Conservation (phyloP, 2,113 vertebrate species). For the Globicephala melas region DNA sequence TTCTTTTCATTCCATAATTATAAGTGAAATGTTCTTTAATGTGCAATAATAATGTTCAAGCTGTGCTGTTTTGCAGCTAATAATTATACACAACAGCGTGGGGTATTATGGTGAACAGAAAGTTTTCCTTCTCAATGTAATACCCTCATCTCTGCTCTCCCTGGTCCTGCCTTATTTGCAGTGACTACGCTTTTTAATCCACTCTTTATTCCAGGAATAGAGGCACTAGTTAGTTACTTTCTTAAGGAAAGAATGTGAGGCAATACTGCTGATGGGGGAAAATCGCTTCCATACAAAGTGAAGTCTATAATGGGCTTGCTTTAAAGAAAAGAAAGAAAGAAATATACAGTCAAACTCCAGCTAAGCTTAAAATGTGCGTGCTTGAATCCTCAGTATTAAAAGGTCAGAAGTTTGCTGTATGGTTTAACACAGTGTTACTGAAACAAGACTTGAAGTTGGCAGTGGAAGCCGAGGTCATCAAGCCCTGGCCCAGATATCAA, state of each 20-base stretch:
- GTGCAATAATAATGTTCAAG: conserved; percentile 88
- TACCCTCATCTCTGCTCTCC: conserved; percentile 60
- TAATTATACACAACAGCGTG: conserved; percentile 90
- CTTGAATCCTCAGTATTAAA: conserved; percentile 40
- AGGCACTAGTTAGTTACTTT: conserved; percentile 69
- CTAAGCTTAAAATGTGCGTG: conserved; percentile 54
- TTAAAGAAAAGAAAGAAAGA: conserved; percentile 35
- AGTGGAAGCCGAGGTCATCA: conserved; percentile 45
- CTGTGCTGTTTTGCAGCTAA: conserved; percentile 90
- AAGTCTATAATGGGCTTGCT: conserved; percentile 64
- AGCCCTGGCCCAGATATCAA: conserved; percentile 50
- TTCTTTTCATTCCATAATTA: conserved; percentile 89
- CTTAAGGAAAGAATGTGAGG: conserved; percentile 69
- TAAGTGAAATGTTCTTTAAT: conserved; percentile 90
- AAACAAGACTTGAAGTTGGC: conserved; percentile 37
- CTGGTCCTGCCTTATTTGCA: conserved; percentile 65
- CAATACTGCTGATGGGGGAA: conserved; percentile 76
- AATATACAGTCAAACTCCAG: neutral
- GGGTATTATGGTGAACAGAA: conserved; percentile 81
- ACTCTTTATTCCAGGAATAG: conserved; percentile 74
- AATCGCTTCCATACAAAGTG: conserved; percentile 69
- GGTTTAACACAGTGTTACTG: conserved; percentile 31
- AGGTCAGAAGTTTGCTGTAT: conserved; percentile 52
- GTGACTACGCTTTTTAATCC: conserved; percentile 67
- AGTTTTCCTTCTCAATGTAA: conserved; percentile 76